Conservation (phyloP, 2,797 vertebrate species). For the Danio tinwini region DNA sequence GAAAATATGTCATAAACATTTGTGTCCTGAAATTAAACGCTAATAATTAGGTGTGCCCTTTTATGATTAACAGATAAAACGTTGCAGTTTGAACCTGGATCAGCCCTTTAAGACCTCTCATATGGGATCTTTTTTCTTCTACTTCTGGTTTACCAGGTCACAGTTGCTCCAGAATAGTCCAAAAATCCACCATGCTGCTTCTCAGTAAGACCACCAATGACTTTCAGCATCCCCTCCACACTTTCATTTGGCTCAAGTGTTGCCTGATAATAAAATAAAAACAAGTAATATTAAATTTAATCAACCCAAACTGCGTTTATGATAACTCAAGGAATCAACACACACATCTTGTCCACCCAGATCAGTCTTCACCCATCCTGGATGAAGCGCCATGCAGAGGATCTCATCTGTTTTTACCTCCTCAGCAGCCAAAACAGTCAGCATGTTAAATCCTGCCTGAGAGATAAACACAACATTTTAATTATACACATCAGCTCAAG, state of each 20-base stretch:
- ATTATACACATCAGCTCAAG: not conserved
- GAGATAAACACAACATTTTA: not conserved
- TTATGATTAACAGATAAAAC: not conserved
- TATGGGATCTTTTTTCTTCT: not conserved
- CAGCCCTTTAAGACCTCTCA: not conserved
- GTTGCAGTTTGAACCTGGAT: not conserved
- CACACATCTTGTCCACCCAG: conserved; percentile 64
- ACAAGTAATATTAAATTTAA: not conserved
- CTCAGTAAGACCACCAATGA: conserved; percentile 63
- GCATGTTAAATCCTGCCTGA: conserved; percentile 65
- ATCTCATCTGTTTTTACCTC: conserved; percentile 65
- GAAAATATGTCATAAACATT: not conserved
- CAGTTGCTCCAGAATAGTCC: conserved; percentile 56
- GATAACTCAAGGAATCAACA: not conserved
- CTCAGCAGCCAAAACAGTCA: conserved; percentile 56
- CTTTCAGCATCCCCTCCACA: conserved; percentile 57
- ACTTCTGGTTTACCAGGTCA: conserved; percentile 63
- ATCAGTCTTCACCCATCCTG: conserved; percentile 65
- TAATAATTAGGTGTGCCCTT: not conserved
- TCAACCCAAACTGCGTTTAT: not conserved
- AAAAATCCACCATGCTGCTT: conserved; percentile 64
- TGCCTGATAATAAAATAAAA: conserved; percentile 57
- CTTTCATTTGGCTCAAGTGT: conserved; percentile 55
- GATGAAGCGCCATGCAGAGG: conserved; percentile 64
- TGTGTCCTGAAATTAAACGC: not conserved